Conservation (phyloP, 2,888 invertebrate species). For the Linhomoeus sp. region DNA sequence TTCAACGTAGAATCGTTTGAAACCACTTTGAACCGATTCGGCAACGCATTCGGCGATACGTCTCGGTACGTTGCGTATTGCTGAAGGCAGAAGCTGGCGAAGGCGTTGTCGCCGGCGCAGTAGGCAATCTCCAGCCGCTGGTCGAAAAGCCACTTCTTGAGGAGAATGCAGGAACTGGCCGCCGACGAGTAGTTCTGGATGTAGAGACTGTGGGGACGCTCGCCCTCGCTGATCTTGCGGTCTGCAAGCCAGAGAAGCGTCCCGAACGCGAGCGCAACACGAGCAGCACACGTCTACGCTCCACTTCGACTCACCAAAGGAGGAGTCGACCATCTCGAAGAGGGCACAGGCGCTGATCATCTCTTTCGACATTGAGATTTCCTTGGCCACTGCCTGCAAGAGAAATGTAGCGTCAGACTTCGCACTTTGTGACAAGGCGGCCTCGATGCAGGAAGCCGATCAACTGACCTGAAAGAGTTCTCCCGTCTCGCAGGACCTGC, state of each 20-base stretch:
- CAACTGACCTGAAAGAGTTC: no score
- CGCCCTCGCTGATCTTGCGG: conserved; percentile 71
- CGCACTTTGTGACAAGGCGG: no score
- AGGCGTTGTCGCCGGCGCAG: conserved; percentile 51
- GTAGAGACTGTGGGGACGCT: conserved; percentile 89
- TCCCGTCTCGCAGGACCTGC: conserved; percentile 19
- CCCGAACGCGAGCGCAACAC: no score
- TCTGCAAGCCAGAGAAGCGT: conserved; percentile 39
- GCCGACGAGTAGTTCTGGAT: conserved; percentile 98
- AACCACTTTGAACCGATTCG: no score
- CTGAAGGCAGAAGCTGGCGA: conserved; percentile 38
- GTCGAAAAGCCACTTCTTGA: conserved; percentile 37
- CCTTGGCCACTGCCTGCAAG: not conserved
- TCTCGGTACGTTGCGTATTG: no score
- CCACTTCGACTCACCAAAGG: conserved; percentile 83
- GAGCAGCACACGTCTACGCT: not conserved
- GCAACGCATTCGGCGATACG: no score
- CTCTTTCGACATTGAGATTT: conserved; percentile 43
- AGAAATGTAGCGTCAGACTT: not conserved
- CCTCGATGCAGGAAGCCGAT: no score
- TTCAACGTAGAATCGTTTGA: no score
- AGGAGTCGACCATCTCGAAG: conserved; percentile 89
- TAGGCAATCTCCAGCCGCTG: conserved; percentile 15
- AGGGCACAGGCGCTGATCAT: conserved; percentile 76
- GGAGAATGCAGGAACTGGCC: conserved; percentile 70